phyloP scores from a whole-genome alignment of 2,113 vertebrate genomes.

The Rhegmatorhina hoffmannsi region DNA sequence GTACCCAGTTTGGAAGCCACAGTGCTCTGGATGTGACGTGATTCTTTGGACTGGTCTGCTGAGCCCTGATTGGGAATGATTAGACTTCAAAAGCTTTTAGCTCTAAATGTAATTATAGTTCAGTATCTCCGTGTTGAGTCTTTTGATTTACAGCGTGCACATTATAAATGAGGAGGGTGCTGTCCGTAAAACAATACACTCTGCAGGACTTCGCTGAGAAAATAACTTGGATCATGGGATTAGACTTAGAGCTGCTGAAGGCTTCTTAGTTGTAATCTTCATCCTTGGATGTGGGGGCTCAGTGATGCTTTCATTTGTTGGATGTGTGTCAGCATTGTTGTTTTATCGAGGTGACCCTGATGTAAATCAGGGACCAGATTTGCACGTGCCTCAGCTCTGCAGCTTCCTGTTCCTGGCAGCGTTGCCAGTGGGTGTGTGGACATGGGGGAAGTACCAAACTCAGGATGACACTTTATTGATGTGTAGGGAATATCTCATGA shows the following conservation, averaged over 20 bases:
- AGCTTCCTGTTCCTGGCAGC: background rate
- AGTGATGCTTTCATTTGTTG: background rate
- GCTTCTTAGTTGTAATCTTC: background rate
- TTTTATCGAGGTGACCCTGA: background rate
- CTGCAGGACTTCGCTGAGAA: background rate
- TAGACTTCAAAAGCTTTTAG: background rate
- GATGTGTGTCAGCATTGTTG: background rate
- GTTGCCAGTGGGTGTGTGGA: background rate
- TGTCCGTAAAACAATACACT: background rate
- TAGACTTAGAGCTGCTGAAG: background rate
- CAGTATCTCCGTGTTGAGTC: background rate
- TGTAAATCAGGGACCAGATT: background rate
- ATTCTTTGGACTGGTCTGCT: background rate
- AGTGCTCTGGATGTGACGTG: accelerated
- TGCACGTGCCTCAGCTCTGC: accelerated
- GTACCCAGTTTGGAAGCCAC: accelerated
- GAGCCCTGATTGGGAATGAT: background rate
- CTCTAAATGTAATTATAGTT: background rate
- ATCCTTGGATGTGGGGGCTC: background rate
- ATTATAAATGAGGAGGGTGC: background rate
- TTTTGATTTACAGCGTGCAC: background rate
- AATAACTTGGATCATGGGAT: background rate
- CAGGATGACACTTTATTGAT: background rate
- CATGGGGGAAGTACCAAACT: background rate
- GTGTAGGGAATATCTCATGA: background rate